Evolutionary conservation across 1,140 invertebrate genomes (phyloP), one percentile per base, ranked within the genome.

Genomic region (Drosophila obscura): DNA sequence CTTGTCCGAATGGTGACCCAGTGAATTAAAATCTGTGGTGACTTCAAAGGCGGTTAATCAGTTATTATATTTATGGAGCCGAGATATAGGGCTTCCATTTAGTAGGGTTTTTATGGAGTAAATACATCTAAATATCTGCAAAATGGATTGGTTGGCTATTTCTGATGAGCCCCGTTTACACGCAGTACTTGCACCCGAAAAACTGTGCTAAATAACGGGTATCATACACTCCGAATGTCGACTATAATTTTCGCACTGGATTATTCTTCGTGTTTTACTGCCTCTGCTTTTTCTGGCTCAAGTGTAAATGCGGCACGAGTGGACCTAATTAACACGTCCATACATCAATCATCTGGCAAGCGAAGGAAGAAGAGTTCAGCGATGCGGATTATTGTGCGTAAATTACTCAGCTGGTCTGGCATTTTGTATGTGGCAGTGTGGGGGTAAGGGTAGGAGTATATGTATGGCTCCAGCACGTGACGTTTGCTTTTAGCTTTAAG

Each of bases 271-370:
- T 39, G 35, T 39, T 44, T 9, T 19, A 26, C 39, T 55, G 19
- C 8, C 15, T 6, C 22, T 16, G 51, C 19, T 35, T 58, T 72
- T 65, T 52, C n/a, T 43, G 44, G 62, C 48, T 55, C n/a, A 39
- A 50, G 66, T 71, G 77, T 64, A 76, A 80, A 62, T 75, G 78
- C 73, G 79, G 62, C 65, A 79, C 65, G 61, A 83, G 64, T 80
- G 75, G 83, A 88, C 83, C 84, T 87, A 87, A 88, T 88, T 88
- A 88, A 88, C 83, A 88, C 83, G 83, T 88, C 83, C 83, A 88
- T 88, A 83, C 84, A 88, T 88, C 83, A 88, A 88, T 88, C 83
- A 88, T 88, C 76, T 83, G 79, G 52, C 75, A 48, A 64, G 58
- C 61, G 68, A 61, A 80, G 69, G 77, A 57, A 64, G 74, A 58